Conservation (phyloP, 1,140 invertebrate species). For the Halesus radiatus region DNA sequence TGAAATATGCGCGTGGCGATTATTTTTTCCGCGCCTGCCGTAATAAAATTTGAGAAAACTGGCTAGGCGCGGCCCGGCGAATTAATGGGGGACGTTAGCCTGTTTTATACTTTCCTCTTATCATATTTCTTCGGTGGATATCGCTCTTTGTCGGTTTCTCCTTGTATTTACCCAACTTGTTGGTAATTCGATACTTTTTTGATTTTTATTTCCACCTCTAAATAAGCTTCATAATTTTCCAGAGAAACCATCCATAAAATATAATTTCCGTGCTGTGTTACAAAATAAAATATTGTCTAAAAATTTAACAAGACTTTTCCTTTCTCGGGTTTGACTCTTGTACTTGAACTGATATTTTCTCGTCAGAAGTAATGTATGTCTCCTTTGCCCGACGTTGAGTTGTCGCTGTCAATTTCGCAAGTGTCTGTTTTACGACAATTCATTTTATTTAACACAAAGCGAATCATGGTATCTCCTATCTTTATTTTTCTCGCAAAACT, state of each 20-base stretch:
- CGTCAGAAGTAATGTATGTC: slow-evolving; percentile 2
- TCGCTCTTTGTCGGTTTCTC: slow-evolving; percentile 33
- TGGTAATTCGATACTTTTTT: slow-evolving; percentile 40
- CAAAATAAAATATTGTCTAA: too few relatives aligned
- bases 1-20: slow-evolving; percentile 54
- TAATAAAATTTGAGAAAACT: slow-evolving; percentile 54
- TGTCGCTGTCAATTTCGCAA: slow-evolving; percentile 36
- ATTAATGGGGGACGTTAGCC: slow-evolving; percentile 43
- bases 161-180: slow-evolving; percentile 16
- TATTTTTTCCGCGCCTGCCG: slow-evolving; percentile 53
- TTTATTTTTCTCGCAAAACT: slow-evolving; percentile 37
- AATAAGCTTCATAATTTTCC: too few relatives aligned
- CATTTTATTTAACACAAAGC: slow-evolving; percentile 41
- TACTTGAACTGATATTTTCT: too few relatives aligned
- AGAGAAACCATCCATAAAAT: too few relatives aligned
- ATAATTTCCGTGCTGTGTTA: too few relatives aligned
- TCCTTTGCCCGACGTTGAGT: slow-evolving; percentile 21
- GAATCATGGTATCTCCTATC: slow-evolving; percentile 30
- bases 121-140: slow-evolving; percentile 39
- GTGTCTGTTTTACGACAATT: slow-evolving; percentile 39
- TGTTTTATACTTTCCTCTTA: slow-evolving; percentile 43
- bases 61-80: slow-evolving; percentile 38
- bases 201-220: slow-evolving; percentile 4
- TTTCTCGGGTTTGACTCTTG: too few relatives aligned
- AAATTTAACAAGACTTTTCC: too few relatives aligned